phyloP scores from a whole-genome alignment of 2,113 vertebrate species.

The Alethe diademata region DNA sequence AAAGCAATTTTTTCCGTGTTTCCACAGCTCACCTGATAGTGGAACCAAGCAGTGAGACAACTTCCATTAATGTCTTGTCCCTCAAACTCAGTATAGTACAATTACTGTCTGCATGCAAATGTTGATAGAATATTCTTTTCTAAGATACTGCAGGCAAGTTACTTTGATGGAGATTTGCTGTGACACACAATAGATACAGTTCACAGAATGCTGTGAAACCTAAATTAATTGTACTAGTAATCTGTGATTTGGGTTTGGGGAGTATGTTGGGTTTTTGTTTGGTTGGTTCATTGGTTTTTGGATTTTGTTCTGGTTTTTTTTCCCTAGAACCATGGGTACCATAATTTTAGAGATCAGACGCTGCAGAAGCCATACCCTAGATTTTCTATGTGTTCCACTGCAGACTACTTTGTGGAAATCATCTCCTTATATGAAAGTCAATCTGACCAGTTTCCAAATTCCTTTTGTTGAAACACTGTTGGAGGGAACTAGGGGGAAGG shows the following conservation, averaged over 20 bases:
- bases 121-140: not conserved
- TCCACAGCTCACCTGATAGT: not conserved
- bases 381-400: not conserved
- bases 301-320: not conserved
- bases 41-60: not conserved
- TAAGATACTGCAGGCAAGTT: not conserved
- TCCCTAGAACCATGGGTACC: accelerated
- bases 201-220: not conserved
- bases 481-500: accelerated
- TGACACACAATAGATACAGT: not conserved
- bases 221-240: not conserved
- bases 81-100: not conserved
- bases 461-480: not conserved
- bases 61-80: not conserved
- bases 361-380: not conserved
- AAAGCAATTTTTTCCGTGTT: not conserved
- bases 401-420: not conserved
- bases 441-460: not conserved
- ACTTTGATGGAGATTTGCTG: not conserved
- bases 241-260: not conserved
- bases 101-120: not conserved
- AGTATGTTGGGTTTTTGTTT: not conserved
- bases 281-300: not conserved
- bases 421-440: not conserved
- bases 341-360: not conserved